Conservation (phyloP, 2,888 invertebrate genomes). For the Tenodera sinensis region DNA sequence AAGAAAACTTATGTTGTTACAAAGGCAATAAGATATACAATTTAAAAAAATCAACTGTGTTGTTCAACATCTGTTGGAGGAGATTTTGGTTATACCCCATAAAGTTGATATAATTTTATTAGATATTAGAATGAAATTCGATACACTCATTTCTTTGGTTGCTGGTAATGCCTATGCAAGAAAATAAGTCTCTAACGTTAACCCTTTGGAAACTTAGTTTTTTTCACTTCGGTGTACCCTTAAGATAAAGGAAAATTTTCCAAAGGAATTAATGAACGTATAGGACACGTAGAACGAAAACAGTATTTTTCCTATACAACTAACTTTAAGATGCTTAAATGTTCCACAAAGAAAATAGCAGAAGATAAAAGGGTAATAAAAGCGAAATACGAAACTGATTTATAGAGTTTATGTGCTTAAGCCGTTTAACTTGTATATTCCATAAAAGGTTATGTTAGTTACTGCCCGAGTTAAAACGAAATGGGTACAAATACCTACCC, state of each 20-base stretch:
- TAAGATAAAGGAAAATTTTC: neutral
- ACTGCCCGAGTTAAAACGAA: neutral
- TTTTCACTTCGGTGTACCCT: too few species aligned
- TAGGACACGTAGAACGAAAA: neutral
- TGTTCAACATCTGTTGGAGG: too few species aligned
- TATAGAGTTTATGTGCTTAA: neutral
- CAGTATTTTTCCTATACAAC: neutral
- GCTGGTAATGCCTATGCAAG: too few species aligned
- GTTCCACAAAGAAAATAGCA: neutral
- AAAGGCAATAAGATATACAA: too few species aligned
- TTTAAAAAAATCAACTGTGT: too few species aligned
- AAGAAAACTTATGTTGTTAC: too few species aligned
- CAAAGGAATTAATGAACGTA: neutral
- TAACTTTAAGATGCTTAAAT: neutral
- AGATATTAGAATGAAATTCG: too few species aligned
- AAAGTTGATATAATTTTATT: too few species aligned
- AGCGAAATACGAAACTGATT: neutral
- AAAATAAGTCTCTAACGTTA: too few species aligned
- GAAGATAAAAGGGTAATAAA: neutral
- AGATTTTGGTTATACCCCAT: too few species aligned
- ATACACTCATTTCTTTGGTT: too few species aligned
- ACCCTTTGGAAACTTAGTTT: too few species aligned
- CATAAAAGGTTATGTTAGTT: neutral
- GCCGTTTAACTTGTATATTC: neutral
- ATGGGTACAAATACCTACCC: neutral